Evolutionary conservation across 2,888 invertebrate genomes (phyloP), one percentile per base, ranked within the genome.

Genomic region (Thalpophila matura): DNA sequence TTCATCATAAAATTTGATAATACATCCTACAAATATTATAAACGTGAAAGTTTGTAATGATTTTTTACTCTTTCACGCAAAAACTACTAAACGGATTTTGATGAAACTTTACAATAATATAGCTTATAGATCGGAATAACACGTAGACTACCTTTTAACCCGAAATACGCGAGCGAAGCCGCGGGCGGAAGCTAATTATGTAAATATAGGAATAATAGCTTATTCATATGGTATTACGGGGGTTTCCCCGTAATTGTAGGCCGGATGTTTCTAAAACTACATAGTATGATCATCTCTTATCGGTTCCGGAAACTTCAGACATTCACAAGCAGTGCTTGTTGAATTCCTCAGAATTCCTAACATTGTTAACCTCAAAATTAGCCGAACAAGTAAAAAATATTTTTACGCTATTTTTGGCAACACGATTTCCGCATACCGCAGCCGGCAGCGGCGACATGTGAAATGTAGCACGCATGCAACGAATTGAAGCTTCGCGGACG

Each of bases 401-500:
- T 59, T 63, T 72, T 76, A 29, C 24, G 35, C 40, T 76, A 74
- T 69, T 79, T 75, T 70, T 42, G 77, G 42, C 63, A 38, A 64
- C 63, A 42, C 62, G 38, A 24, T 63, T 75, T 75, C 79, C 76
- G 71, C 66, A 57, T 79, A 46, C 71, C 72, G n/a, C 37, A 33
- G 35, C n/a, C n/a, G n/a, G n/a, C n/a, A n/a, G n/a, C n/a, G n/a
- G n/a, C 63, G 42, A 47, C 60, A 47, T 37, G 49, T 54, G 33
- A 54, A 57, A 66, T 35, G 60, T 62, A 31, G 64, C 55, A 64
- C 64, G 67, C 73, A 72, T 61, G 66, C 59, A 69, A 68, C 54
- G 57, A 45, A 61, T 46, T 61, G 43, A 61, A 67, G 54, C 51
- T 66, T 43, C 26, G 45, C 46, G 46, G 55, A 58, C 61, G 63